Evolutionary conservation across 2,797 vertebrate genomes (phyloP), one percentile per base, ranked within the genome.

Genomic region (Apogon talboti): DNA sequence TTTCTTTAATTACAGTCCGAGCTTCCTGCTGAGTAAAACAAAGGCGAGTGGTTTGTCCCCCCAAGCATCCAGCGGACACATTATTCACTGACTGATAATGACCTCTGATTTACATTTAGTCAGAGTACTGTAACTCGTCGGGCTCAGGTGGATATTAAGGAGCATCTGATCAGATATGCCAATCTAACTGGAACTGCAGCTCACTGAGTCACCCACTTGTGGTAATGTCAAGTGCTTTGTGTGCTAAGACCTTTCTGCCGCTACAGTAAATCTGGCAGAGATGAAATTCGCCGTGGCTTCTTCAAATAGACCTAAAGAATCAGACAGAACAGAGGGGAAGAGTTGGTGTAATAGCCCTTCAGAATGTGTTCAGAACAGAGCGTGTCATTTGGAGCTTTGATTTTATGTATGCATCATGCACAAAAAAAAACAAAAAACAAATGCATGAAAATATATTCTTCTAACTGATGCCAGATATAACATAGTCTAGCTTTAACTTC

Each of bases 1-100:
- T 85, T 76, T 82, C 61, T 71, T 87, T 86, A 88, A 86, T 88
- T 81, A 76, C 71, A 81, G 67, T 46, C 56, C 42, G 0, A 49
- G 67, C 41, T 45, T 57, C 70, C 64, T 52, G 51, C 58, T 56
- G 60, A 45, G 63, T 50, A 58, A 46, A 70, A 77, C 63, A 82
- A 78, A 84, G 61, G 81, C 56, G 60, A 65, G 77, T 47, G 40
- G 54, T 47, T 54, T 58, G 67, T 61, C n/a, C 66, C 76, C 42
- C 43, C 18, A 24, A 79, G 61, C 64, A 57, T 57, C 61, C 54
- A 28, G 48, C 24, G 0, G 0, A 7, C 14, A 3, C 44, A 63
- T 76, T 64, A 76, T 66, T 79, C 65, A 74, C 42, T 11, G 50
- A 19, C 60, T 56, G 69, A 78, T 72, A 66, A 81, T 57, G 61